Base-by-base conservation (phyloP, 2,797 vertebrate genomes). In the Labroides dimidiatus region DNA sequence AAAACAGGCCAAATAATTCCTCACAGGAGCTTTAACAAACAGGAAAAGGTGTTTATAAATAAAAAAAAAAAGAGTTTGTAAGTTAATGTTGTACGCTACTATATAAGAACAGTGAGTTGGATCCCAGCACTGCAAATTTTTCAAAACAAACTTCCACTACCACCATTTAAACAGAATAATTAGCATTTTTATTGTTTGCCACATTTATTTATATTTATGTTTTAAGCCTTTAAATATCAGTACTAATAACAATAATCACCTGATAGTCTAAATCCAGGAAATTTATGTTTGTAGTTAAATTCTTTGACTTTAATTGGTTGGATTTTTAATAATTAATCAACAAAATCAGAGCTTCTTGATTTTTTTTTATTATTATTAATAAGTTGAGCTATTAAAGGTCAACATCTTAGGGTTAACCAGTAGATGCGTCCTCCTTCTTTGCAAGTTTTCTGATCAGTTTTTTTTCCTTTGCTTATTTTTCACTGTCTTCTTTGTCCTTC, bases 401-500 rank as follows among this genome's bases (percentile, higher is more conserved):
- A 42, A 43, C 10, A 36, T 52, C 33, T 49, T 45, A 27, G 42
- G 23, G 33, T 71, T 8, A 39, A 39, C 24, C 20, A 3, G 10
- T 33, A 45, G 15, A 58, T 50, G 37, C 50, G 50, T 42, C 37
- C 30, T 14, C 7, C 41, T 16, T 3, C 23, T n/a, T 55, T 15
- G 44, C 62, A 23, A 60, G 50, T 44, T 61, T 27, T 47, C 21
- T 53, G 24, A 23, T 49, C 13, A 65, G 27, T 58, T 42, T 63
- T 64, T 66, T 63, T 64, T 69, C 27, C n/a, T 69, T 58, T 62
- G 33, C 52, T n/a, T 45, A 48, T 59, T 72, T 73, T 66, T 69
- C 72, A 44, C 42, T 64, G 45, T 65, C 53, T 60, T 62, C 54
- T 76, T 66, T 78, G 54, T 67, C 43, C 65, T 82, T 74, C 64